phyloP scores from a whole-genome alignment of 2,797 vertebrate genomes.

The Cephalopachus bancanus region DNA sequence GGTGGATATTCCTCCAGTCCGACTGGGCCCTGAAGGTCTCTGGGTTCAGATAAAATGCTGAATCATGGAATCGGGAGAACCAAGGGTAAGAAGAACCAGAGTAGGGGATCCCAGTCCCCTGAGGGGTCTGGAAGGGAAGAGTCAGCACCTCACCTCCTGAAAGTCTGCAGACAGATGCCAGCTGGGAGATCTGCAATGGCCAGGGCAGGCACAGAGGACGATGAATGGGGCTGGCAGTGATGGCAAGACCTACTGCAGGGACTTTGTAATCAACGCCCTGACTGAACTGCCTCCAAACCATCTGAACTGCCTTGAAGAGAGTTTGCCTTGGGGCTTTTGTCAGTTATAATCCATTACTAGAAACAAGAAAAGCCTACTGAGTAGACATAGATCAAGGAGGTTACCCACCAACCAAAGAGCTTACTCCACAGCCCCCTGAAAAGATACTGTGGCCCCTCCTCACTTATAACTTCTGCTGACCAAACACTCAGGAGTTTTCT shows the following conservation, averaged over 20 bases:
- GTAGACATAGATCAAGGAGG: neutral
- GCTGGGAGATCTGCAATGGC: neutral
- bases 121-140: neutral
- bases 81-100: neutral
- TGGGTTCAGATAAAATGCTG: neutral
- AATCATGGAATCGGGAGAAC: neutral
- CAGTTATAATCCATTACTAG: neutral
- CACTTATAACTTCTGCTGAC: neutral
- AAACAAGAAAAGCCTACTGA: neutral
- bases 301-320: neutral
- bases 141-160: neutral
- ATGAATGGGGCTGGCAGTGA: too few species aligned
- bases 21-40: neutral
- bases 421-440: rapidly evolving
- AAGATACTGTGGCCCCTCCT: neutral
- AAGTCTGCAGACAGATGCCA: neutral
- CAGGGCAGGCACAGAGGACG: neutral
- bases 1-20: neutral
- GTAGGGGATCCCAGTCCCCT: neutral
- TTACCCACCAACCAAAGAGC: neutral
- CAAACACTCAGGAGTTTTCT: neutral
- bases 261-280: neutral
- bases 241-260: rapidly evolving
- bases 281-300: neutral
- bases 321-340: neutral